Base-by-base conservation (phyloP, 2,888 invertebrate genomes). In the Apamea monoglypha region DNA sequence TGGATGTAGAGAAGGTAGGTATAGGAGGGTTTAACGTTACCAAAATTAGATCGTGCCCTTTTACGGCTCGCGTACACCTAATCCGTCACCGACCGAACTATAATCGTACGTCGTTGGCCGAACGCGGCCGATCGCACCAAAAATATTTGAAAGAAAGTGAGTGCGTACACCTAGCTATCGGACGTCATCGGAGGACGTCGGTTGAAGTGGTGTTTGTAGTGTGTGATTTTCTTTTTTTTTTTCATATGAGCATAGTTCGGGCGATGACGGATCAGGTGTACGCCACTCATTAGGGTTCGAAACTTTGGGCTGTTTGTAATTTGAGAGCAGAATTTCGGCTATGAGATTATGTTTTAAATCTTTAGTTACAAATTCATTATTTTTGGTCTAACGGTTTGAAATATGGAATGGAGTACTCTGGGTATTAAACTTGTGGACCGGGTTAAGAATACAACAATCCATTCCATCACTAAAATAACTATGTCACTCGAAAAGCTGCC, bases 21-120 rank as follows among this genome's bases (percentile, higher is more conserved):
- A 63, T 56, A 66, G n/a, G 76, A 66, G n/a, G 76, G 71, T 64
- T 74, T 40, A n/a, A 67, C 47, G 47, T 78, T 76, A 79, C 64
- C 71, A 68, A 47, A 76, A 85, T 86, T 78, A 86, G 75, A 74
- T 78, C 47, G 53, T 36, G 40, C 63, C 63, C 40, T 64, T 66
- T 36, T 40, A 21, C 12, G 61, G 71, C 12, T 4, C 2, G 56
- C 36, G n/a, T 56, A 36, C 53, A 70, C 53, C 36, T 53, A 10
- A 16, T 53, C 25, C 36, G 10, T 53, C 70, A 25, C n/a, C 10
- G 32, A 2, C 50, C 10, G 50, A 70, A 53, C 32, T 36, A 16
- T 50, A 50, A 32, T 32, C 25, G 50, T 50, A 69, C 7, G 25
- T 53, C 5, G 2, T n/a, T 5, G 36, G 53, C 18, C 18, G 32